Evolutionary conservation across 2,797 vertebrate species (phyloP).

Genomic region (Takifugu rubripes): DNA sequence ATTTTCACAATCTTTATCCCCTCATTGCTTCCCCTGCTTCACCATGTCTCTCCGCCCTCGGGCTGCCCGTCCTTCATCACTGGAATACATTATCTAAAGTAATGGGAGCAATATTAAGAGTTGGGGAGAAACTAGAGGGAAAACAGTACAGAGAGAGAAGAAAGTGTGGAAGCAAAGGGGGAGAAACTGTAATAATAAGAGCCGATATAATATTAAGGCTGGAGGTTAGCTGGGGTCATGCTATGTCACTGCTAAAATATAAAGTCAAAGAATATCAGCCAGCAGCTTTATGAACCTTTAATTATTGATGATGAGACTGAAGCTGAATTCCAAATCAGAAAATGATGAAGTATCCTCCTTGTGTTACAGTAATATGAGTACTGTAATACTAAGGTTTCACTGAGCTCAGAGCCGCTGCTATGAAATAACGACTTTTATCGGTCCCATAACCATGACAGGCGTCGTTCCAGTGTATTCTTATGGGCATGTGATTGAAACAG

Average conservation of each 20-base stretch:
- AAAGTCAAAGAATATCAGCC: slow-evolving; percentile 66
- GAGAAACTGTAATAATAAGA: slow-evolving; percentile 66
- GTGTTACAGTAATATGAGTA: no score
- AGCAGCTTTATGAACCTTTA: slow-evolving; percentile 67
- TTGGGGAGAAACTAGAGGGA: slow-evolving; percentile 10
- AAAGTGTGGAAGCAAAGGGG: slow-evolving; percentile 29
- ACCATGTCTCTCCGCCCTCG: slow-evolving; percentile 47
- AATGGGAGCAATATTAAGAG: slow-evolving; percentile 63
- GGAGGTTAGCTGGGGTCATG: slow-evolving; percentile 62
- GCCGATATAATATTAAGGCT: slow-evolving; percentile 72
- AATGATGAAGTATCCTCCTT: slow-evolving; percentile 25
- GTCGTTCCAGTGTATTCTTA: no score
- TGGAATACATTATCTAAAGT: slow-evolving; percentile 66
- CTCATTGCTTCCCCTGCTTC: slow-evolving; percentile 36
- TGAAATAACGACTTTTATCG: no score
- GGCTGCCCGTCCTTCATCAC: slow-evolving; percentile 52
- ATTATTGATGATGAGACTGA: slow-evolving; percentile 73
- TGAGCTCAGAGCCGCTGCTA: no score
- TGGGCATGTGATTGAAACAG: no score
- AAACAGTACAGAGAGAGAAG: slow-evolving; percentile 19
- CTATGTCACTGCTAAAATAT: slow-evolving; percentile 64
- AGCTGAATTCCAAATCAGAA: slow-evolving; percentile 77
- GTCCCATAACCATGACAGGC: no score
- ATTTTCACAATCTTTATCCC: slow-evolving; percentile 57
- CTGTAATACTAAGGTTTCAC: no score